phyloP scores from a whole-genome alignment of 2,113 vertebrate genomes.

The Arvicanthis niloticus region DNA sequence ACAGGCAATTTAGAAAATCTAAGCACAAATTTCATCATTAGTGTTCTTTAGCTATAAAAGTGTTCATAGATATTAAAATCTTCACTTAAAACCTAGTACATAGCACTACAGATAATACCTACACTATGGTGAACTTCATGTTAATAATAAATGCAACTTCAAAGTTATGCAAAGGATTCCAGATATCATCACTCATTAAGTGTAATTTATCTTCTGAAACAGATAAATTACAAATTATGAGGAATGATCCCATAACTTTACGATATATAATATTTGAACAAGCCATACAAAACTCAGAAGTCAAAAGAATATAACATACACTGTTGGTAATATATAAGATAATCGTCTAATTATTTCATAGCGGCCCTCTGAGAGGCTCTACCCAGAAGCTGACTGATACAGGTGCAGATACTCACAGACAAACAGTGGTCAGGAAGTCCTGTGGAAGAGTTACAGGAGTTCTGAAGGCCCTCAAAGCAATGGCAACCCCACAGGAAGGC shows the following conservation, averaged over 20 bases:
- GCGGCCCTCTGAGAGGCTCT: too few species aligned
- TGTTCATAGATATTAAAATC: background rate
- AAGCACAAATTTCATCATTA: background rate
- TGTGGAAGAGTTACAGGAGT: too few species aligned
- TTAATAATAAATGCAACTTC: background rate
- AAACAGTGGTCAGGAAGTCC: too few species aligned
- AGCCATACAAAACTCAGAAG: background rate
- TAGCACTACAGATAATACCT: background rate
- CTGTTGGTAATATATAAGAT: background rate
- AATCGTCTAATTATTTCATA: background rate
- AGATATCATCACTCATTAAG: background rate
- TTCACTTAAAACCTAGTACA: background rate
- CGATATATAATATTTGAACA: background rate
- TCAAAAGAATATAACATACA: background rate
- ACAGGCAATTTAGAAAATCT: background rate
- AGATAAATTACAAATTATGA: background rate
- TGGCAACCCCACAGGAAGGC: too few species aligned
- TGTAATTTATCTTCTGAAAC: background rate
- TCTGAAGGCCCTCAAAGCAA: too few species aligned
- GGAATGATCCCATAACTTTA: background rate
- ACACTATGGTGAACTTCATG: background rate
- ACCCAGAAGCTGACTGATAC: too few species aligned
- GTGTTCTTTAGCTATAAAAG: background rate
- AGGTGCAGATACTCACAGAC: too few species aligned
- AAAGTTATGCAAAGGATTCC: background rate